These are phyloP conservation scores for Panorpa germanica DNA, from an alignment of 2,888 invertebrate species.

Conservation along the genomic window DNA sequence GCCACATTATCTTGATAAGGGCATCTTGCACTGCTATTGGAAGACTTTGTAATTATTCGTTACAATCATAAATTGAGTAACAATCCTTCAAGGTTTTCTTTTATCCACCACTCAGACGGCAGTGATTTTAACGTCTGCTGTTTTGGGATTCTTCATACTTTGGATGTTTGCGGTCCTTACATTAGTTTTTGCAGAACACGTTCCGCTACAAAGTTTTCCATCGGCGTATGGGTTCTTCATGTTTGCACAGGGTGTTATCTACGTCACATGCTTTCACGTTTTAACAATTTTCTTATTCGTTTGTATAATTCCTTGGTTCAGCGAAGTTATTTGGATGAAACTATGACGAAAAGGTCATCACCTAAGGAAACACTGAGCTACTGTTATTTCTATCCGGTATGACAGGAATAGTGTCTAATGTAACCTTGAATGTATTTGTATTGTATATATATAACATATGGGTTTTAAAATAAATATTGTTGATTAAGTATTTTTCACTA, in stretches of 20 bases:
- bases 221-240: constrained; percentile 55
- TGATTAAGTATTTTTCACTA: no score
- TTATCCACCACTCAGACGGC: constrained; percentile 33
- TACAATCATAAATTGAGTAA: no score
- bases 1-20: constrained; percentile 42
- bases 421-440: no score
- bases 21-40: constrained; percentile 42
- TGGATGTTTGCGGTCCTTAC: constrained; percentile 51
- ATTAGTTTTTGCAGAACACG: constrained; percentile 45
- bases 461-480: no score
- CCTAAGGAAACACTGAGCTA: no score
- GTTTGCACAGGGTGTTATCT: constrained; percentile 47
- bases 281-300: constrained; percentile 43
- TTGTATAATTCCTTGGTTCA: constrained; percentile 47
- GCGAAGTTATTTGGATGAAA: constrained; percentile 27
- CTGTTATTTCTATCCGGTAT: no score
- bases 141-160: constrained; percentile 47
- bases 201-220: constrained; percentile 45
- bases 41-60: constrained; percentile 36
- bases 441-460: no score
- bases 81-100: constrained; percentile 8
- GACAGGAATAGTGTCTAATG: no score
- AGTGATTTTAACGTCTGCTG: constrained; percentile 35
- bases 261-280: constrained; percentile 42
- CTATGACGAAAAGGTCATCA: no score